Percentiles rank a stretch among this genome's conserved stretches.
These are phyloP conservation scores for Argyra leucocephala DNA, from an alignment of 2,888 invertebrate species.

Conservation along the genomic window DNA sequence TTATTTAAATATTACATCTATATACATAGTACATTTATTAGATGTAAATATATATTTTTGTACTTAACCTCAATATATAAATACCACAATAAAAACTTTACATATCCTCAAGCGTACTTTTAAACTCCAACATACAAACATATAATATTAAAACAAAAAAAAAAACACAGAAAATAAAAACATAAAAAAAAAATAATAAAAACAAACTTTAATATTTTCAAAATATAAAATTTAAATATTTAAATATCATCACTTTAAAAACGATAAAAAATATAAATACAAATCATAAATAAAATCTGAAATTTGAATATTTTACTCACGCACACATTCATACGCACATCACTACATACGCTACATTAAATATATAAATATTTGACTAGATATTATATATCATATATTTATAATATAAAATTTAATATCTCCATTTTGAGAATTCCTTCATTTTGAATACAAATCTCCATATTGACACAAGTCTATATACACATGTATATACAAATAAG, in stretches of 20 bases:
- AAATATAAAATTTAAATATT: conserved; percentile 1
- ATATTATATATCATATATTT: no score
- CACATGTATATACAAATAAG: no score
- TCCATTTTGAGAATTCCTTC: not conserved
- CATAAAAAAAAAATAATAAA: not conserved
- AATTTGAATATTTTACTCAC: no score
- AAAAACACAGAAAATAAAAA: not conserved
- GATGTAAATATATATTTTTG: not conserved
- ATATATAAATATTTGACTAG: no score
- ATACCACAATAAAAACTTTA: not conserved
- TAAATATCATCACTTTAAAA: conserved; percentile 1
- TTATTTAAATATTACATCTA: no score
- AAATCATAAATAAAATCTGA: not conserved
- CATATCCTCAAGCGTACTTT: not conserved
- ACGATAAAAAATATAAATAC: not conserved
- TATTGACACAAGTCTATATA: not conserved
- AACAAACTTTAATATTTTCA: not conserved
- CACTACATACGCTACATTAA: no score
- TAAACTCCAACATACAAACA: not conserved
- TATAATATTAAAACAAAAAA: no score
- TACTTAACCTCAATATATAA: not conserved
- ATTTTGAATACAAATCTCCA: not conserved
- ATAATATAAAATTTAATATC: not conserved
- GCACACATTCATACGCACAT: no score
- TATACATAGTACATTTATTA: no score